Evolutionary conservation across 2,113 vertebrate species (phyloP).

Genomic region (Aythya baeri): DNA sequence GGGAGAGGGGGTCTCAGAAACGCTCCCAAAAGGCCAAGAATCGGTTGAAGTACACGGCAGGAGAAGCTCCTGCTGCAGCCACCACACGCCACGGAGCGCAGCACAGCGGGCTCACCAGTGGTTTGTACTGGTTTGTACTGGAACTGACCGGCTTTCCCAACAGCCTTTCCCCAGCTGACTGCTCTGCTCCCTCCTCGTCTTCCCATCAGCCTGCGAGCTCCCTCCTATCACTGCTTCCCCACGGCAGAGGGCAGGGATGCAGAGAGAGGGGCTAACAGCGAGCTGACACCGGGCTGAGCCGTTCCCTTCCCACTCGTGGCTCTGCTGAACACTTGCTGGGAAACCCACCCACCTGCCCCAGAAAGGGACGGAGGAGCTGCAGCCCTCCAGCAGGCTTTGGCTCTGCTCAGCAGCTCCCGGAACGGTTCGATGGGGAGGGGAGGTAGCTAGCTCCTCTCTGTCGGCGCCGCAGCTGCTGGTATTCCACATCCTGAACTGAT

Average conservation of each 20-base stretch:
- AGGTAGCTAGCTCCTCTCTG: neutral
- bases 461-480: neutral
- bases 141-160: neutral
- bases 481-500: neutral
- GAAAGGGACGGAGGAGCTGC: neutral
- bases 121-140: too few relatives aligned
- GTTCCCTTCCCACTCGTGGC: neutral
- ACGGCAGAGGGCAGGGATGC: neutral
- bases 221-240: neutral
- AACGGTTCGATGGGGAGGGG: neutral
- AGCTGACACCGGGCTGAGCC: fast-evolving
- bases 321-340: neutral
- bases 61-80: neutral
- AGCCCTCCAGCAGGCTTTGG: neutral
- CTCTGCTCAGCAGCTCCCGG: neutral
- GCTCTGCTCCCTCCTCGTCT: neutral
- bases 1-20: neutral
- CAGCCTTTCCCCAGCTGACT: neutral
- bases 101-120: fast-evolving
- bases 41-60: fast-evolving
- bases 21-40: neutral
- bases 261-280: neutral
- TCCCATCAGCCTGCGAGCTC: neutral
- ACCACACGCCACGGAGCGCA: fast-evolving
- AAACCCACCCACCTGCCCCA: neutral